These are phyloP conservation scores for Choristoneura rosaceana DNA, from an alignment of 2,888 invertebrate species.

Conservation along the genomic window DNA sequence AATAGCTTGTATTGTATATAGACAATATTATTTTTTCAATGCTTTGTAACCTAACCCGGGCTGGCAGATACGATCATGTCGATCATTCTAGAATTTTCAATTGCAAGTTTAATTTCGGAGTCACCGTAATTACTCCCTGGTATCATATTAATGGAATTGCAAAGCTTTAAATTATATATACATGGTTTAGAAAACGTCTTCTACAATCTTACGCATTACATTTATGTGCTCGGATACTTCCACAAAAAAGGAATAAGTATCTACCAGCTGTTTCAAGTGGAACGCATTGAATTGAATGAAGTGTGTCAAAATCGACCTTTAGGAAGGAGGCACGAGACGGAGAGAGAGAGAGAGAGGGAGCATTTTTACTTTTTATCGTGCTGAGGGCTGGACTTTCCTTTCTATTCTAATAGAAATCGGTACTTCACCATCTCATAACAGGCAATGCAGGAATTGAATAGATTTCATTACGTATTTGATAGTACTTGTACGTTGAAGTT, in stretches of 20 bases:
- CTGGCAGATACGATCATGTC: background rate
- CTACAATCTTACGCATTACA: slow-evolving; percentile 1
- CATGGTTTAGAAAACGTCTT: background rate
- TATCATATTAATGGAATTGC: background rate
- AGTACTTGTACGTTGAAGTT: slow-evolving; percentile 57
- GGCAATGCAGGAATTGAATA: background rate
- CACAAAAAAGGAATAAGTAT: background rate
- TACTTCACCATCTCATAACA: background rate
- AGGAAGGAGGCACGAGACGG: too few species aligned
- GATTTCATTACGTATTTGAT: slow-evolving; percentile 35
- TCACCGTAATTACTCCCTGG: background rate
- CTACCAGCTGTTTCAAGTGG: background rate
- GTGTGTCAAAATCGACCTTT: background rate
- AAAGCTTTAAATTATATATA: slow-evolving; percentile 6
- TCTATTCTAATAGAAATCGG: background rate
- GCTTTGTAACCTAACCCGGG: background rate
- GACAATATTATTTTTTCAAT: background rate
- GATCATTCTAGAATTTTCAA: background rate
- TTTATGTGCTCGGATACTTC: background rate
- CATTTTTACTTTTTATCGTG: too few species aligned
- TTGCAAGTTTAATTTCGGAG: background rate
- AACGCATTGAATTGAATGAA: background rate
- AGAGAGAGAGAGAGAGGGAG: too few species aligned
- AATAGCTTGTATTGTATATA: background rate
- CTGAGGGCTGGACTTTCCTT: background rate